Evolutionary conservation across 2,888 invertebrate species (phyloP).

Genomic region (Brenthis ino): DNA sequence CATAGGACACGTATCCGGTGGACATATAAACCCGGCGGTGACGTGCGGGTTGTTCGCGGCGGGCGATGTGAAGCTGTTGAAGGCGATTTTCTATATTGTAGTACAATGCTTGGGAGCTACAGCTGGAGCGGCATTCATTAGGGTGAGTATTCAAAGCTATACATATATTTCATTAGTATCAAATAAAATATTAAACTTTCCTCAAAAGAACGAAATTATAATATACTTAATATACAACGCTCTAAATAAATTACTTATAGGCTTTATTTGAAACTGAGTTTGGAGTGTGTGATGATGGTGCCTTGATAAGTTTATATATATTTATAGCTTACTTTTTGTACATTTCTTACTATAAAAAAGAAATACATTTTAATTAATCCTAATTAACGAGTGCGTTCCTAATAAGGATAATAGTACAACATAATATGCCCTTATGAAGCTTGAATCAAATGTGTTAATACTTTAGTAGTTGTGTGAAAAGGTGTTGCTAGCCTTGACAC

Average conservation of each 20-base stretch:
- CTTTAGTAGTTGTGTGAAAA: conserved; percentile 41
- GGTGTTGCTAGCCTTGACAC: conserved; percentile 76
- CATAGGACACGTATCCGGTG: conserved; percentile 93
- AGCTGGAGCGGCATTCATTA: conserved; percentile 89
- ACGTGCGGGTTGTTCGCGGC: conserved; percentile 90
- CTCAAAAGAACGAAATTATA: neutral
- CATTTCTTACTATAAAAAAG: conserved; percentile 1
- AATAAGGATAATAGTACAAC: conserved; percentile 7
- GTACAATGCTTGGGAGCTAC: conserved; percentile 92
- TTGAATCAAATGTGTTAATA: conserved; percentile 17
- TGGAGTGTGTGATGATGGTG: no score
- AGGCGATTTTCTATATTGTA: conserved; percentile 90
- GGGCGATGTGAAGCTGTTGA: conserved; percentile 90
- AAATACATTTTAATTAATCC: conserved; percentile 39
- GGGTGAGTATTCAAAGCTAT: conserved; percentile 70
- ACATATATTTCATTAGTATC: no score
- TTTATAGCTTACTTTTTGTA: no score
- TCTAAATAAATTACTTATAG: no score
- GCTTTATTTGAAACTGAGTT: no score
- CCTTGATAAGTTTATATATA: no score
- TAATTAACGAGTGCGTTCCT: conserved; percentile 16
- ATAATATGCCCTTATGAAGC: conserved; percentile 14
- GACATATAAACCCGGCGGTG: conserved; percentile 96
- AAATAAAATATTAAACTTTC: no score
- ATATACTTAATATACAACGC: neutral